phyloP scores from a whole-genome alignment of 2,888 invertebrate species.

The Ochlodes sylvanus region DNA sequence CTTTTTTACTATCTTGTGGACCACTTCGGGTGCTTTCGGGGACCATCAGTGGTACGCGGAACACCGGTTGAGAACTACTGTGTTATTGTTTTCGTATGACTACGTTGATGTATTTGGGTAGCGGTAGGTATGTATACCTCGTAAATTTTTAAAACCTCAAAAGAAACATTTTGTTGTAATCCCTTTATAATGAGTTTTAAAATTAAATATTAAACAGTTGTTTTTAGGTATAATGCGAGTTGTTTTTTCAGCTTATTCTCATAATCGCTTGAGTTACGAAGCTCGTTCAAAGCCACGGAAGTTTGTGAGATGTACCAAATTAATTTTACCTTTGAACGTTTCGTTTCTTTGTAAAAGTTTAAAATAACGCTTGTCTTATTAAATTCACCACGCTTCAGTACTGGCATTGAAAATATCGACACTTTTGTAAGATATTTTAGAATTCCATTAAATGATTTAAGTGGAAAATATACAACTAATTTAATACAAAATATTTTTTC shows the following conservation, averaged over 20 bases:
- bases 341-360: not conserved
- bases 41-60: too few species aligned
- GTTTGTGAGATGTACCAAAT: not conserved
- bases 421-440: too few species aligned
- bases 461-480: too few species aligned
- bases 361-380: too few species aligned
- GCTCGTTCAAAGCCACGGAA: not conserved
- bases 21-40: too few species aligned
- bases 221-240: not conserved
- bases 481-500: too few species aligned
- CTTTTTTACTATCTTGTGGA: too few species aligned
- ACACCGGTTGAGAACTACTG: too few species aligned
- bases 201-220: conserved; percentile 4
- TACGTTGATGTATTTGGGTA: not conserved
- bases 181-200: conserved; percentile 4
- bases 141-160: not conserved
- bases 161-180: not conserved
- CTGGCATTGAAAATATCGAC: too few species aligned
- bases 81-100: not conserved
- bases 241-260: conserved; percentile 1
- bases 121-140: not conserved
- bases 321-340: conserved; percentile 10
- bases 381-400: too few species aligned
- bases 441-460: too few species aligned
- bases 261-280: not conserved